These are phyloP conservation scores for Napeogenes sylphis DNA, from an alignment of 2,888 invertebrate genomes.

Conservation along the genomic window DNA sequence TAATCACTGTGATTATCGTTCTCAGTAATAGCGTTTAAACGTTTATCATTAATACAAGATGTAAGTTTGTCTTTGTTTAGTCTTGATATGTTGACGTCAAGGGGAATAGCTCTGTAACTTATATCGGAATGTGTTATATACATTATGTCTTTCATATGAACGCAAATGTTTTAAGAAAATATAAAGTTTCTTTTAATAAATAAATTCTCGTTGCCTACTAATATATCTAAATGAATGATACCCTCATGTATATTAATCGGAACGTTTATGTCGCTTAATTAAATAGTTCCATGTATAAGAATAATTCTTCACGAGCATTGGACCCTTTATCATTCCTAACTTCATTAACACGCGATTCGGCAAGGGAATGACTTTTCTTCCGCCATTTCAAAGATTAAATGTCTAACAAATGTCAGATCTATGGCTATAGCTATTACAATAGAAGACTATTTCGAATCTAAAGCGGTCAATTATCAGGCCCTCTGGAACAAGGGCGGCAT, in stretches of 20 bases:
- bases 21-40: slow-evolving; percentile 18
- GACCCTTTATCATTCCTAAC: slow-evolving; percentile 42
- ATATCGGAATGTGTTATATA: background rate
- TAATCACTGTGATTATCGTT: slow-evolving; percentile 26
- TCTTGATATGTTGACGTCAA: slow-evolving; percentile 9
- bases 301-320: slow-evolving; percentile 12
- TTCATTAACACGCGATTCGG: slow-evolving; percentile 59
- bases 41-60: slow-evolving; percentile 16
- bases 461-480: slow-evolving; percentile 49
- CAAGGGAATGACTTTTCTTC: slow-evolving; percentile 42
- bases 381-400: slow-evolving; percentile 48
- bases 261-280: background rate
- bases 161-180: background rate
- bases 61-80: slow-evolving; percentile 16
- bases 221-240: background rate
- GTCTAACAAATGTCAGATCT: slow-evolving; percentile 30
- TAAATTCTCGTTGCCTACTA: background rate
- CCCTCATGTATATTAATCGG: background rate
- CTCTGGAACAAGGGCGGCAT: slow-evolving; percentile 35
- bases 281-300: slow-evolving; percentile 11
- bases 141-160: background rate
- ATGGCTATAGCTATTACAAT: slow-evolving; percentile 35
- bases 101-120: background rate
- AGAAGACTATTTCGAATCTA: slow-evolving; percentile 52
- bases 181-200: background rate